Evolutionary conservation across 2,113 vertebrate species (phyloP), one percentile per base, ranked within the genome.

Genomic region (Ochotona princeps): DNA sequence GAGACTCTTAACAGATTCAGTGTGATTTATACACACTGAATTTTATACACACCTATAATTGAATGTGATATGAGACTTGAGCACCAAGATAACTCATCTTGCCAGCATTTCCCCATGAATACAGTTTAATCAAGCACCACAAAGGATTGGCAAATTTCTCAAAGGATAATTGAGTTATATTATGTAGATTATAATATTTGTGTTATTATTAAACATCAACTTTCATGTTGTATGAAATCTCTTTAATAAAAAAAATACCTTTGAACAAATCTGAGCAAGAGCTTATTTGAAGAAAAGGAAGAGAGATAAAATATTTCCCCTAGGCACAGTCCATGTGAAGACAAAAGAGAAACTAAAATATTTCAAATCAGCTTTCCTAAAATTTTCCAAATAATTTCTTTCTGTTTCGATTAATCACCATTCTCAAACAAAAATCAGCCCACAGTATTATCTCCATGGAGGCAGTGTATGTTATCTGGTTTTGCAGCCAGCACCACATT

Each of bases 391-490:
- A 84, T 21, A 91, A 92, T 91, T 94, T 47, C 7, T 32, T 49
- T 83, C 79, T 83, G 72, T 69, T 96, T 94, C 72, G 94, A 95
- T n/a, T 88, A 47, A 89, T 87, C 20, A 83, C 86, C 72, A 92
- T 25, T 91, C 44, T 74, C 5, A 92, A 83, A 89, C 87, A 97
- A 85, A 86, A 47, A 90, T 76, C 81, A 96, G 83, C 65, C 72
- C 89, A 47, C 0, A 11, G 30, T 73, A 14, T 80, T 97, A 87
- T 97, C 96, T 97, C 69, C 66, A 23, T 51, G n/a, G 60, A 90
- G 38, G 0, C 94, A 95, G 92, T 69, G 44, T 91, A 13, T 23
- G 72, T 95, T 97, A 96, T 96, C 93, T 96, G 89, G 51, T 89
- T 96, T 47, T 70, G 30, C 94, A 97, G 92, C 84, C 93, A 82